Conservation (phyloP, 2,888 invertebrate species). For the Mactromeris polynyma region DNA sequence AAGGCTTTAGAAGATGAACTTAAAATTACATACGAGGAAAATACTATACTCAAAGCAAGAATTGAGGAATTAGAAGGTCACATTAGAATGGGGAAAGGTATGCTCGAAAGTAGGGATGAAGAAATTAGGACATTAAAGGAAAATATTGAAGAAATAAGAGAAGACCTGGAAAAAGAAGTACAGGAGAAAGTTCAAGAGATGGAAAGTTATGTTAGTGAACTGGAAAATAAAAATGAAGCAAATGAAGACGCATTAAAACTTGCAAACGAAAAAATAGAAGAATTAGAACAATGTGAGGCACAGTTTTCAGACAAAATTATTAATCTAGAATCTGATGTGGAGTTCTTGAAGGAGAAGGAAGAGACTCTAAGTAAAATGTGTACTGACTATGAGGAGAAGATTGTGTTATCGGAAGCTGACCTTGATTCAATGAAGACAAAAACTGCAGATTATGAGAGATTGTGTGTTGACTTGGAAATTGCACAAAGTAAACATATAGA, state of each 20-base stretch:
- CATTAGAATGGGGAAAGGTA: constrained; percentile 44
- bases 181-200: constrained; percentile 43
- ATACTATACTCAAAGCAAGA: constrained; percentile 11
- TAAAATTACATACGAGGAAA: constrained; percentile 32
- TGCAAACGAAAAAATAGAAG: constrained; percentile 40
- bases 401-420: constrained; percentile 34
- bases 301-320: constrained; percentile 43
- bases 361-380: constrained; percentile 31
- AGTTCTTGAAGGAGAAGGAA: constrained; percentile 35
- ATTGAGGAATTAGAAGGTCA: constrained; percentile 40
- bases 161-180: constrained; percentile 39
- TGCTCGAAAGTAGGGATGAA: constrained; percentile 35
- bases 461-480: constrained; percentile 37
- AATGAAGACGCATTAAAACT: not conserved
- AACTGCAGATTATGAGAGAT: constrained; percentile 36
- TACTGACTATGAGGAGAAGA: constrained; percentile 50
- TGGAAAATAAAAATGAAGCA: constrained; percentile 24
- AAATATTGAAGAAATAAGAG: constrained; percentile 33
- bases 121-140: constrained; percentile 27
- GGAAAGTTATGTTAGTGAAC: constrained; percentile 36
- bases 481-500: constrained; percentile 42
- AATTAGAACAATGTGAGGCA: constrained; percentile 25
- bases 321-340: constrained; percentile 46
- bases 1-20: constrained; percentile 26
- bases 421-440: constrained; percentile 32